Evolutionary conservation across 2,113 vertebrate genomes (phyloP).

Genomic region (Dasyprocta punctata): DNA sequence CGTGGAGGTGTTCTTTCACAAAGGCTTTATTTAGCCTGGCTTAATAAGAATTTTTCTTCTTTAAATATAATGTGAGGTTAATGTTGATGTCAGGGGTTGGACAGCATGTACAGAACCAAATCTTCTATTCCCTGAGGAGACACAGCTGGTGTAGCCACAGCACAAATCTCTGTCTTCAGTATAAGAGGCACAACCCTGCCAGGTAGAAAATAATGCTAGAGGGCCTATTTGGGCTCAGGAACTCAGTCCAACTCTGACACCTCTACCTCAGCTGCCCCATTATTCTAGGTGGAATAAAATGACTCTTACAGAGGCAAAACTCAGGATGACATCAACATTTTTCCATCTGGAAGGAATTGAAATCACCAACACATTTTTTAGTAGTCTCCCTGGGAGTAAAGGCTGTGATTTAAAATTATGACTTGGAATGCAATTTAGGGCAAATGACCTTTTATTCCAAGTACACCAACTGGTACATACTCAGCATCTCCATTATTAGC

Average conservation of each 20-base stretch:
- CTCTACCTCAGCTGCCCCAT: not conserved
- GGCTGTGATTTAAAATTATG: conserved; percentile 60
- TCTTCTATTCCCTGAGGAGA: not conserved
- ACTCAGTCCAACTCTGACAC: conserved; percentile 59
- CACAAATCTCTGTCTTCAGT: conserved; percentile 30
- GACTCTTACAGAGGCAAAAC: not conserved
- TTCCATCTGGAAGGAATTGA: conserved; percentile 71
- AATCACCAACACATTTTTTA: conserved; percentile 48
- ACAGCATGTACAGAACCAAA: conserved; percentile 12
- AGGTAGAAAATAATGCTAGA: conserved; percentile 2
- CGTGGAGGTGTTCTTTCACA: conserved; percentile 27
- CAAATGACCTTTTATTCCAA: conserved; percentile 26
- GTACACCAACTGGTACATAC: not conserved
- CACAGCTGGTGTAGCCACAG: not conserved
- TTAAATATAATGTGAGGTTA: conserved; percentile 60
- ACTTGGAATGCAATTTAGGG: conserved; percentile 46
- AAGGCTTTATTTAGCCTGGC: conserved; percentile 47
- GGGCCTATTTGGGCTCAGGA: conserved; percentile 51
- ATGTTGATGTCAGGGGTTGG: not conserved
- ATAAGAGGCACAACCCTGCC: not conserved
- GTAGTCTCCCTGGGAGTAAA: conserved; percentile 54
- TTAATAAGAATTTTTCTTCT: conserved; percentile 41
- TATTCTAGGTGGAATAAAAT: not conserved
- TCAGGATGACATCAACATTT: conserved; percentile 67
- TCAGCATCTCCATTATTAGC: not conserved